These are phyloP conservation scores for Xanthorhoe designata DNA, from an alignment of 2,888 invertebrate genomes.

Conservation along the genomic window DNA sequence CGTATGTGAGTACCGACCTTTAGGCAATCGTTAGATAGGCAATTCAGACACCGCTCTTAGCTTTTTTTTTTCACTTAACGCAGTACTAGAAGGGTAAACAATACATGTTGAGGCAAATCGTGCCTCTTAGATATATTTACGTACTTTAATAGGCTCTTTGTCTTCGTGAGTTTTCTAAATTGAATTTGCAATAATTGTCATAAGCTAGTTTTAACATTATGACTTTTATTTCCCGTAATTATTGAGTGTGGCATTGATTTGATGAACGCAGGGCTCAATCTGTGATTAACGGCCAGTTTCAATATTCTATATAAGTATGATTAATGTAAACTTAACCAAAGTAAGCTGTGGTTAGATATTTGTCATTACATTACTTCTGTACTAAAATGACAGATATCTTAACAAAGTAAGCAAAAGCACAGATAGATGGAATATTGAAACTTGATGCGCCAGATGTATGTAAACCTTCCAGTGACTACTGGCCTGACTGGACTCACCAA, in stretches of 20 bases:
- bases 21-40: conserved; percentile 66
- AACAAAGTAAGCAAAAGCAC: too few relatives aligned
- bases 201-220: background rate
- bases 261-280: conserved; percentile 22
- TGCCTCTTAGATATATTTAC: conserved; percentile 21
- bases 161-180: conserved; percentile 21
- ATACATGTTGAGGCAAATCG: conserved; percentile 7
- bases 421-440: too few relatives aligned
- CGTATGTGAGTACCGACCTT: too few relatives aligned
- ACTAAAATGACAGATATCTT: too few relatives aligned
- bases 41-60: conserved; percentile 65
- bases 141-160: conserved; percentile 5
- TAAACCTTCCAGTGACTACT: conserved; percentile 23
- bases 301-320: too few relatives aligned
- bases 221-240: background rate
- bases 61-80: conserved; percentile 46
- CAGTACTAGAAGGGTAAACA: conserved; percentile 5
- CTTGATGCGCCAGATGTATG: too few relatives aligned
- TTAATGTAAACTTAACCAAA: too few relatives aligned
- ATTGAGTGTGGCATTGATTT: conserved; percentile 15
- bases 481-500: conserved; percentile 8
- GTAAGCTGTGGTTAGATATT: too few relatives aligned
- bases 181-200: conserved; percentile 9
- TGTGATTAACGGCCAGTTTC: conserved; percentile 13
- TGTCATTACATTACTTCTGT: too few relatives aligned